A percentile compares a stretch with the other conserved stretches of the same genome.
Evolutionary conservation across 2,113 vertebrate species (phyloP).

Genomic region (Crotalus tigris): DNA sequence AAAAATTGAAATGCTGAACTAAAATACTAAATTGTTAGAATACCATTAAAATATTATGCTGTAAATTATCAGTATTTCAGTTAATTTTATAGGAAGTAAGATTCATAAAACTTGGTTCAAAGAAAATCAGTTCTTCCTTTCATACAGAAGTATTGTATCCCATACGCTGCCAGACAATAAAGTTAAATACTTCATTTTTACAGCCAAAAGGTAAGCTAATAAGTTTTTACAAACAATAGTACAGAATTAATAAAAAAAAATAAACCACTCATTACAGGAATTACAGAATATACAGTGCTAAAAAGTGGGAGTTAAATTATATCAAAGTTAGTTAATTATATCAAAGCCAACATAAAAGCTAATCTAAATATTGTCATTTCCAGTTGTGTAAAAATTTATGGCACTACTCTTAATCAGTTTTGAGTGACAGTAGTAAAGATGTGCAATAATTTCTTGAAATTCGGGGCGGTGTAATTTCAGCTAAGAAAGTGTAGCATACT

Average conservation of each 20-base stretch:
- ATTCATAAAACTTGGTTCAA: not conserved
- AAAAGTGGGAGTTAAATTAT: not conserved
- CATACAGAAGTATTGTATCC: not conserved
- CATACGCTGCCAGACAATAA: not conserved
- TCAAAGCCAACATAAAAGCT: not conserved
- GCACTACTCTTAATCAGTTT: not conserved
- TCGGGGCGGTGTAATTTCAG: not conserved
- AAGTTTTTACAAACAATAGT: not conserved
- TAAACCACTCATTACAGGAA: not conserved
- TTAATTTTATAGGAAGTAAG: not conserved
- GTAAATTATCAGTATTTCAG: not conserved
- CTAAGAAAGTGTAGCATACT: not conserved
- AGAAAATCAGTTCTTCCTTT: not conserved
- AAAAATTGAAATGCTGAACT: not conserved
- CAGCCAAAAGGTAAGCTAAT: not conserved
- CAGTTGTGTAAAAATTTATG: not conserved
- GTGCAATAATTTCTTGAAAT: not conserved
- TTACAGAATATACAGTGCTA: not conserved
- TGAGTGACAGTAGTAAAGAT: not conserved
- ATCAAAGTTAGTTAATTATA: not conserved
- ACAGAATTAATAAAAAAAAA: not conserved
- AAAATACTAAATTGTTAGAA: not conserved
- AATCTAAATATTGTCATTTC: not conserved
- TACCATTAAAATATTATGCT: not conserved
- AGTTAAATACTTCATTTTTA: not conserved